Base-by-base conservation (phyloP, 2,888 invertebrate species). In the Sphaeridia pumilis region DNA sequence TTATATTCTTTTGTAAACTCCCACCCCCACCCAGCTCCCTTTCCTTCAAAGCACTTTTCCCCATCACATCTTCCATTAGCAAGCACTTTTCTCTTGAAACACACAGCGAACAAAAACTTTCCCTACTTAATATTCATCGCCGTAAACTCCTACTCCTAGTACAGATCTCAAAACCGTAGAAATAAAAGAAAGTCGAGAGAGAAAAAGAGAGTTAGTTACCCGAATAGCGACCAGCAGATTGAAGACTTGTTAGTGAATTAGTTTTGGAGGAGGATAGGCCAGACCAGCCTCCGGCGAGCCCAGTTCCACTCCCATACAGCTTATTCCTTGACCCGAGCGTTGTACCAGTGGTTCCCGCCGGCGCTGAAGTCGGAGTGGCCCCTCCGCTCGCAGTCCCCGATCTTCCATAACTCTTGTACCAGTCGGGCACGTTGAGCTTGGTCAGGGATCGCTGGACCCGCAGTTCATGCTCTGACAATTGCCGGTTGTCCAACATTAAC, bases 351-450 rank as follows among this genome's bases (percentile, higher is more conserved):
- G 10, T 31, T 28, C 47, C 47, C 5, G 36, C 17, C 25, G 24
- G 12, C 26, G 48, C 14, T 2, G 52, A 45, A 21, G 46, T 55
- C 4, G 26, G 49, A 10, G 57, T 46, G 14, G 52, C 52, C 22
- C 47, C 5, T 27, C 36, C 45, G 26, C 42, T 49, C 20, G 57
- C 55, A 28, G 55, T 47, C 21, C 52, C 51, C 5, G 52, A 35
- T 17, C 50, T 26, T 24, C 56, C 58, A 51, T 60, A 81, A 70
- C 81, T 82, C 70, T 82, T 82, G 75, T 83, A 93, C 94, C 94
- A 94, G 71, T 93, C 90, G 60, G 94, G 94, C 60, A 94, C 84
- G 74, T 90, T 87, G 67, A 94, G 81, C 69, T 89, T 87, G 73
- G 90, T 90, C 68, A 94, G 74, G 48, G 93, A 93, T 66, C 89